Base-by-base conservation (phyloP, 30 jellyfish, hydroid and myxozoan species). In the Hydractinia echinata region DNA sequence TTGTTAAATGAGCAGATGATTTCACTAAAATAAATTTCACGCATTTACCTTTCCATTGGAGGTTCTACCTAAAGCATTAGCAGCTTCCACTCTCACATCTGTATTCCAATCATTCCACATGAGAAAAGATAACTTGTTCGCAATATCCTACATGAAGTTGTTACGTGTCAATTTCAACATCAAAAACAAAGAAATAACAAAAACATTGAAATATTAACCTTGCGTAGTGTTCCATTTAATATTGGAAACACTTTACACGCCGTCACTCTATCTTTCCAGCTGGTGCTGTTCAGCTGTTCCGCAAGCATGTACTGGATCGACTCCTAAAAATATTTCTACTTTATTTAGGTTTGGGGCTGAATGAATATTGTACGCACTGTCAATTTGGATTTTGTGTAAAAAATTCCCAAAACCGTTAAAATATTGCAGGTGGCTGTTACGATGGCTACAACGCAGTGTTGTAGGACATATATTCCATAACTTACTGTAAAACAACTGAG, bases 91-190 rank as follows among this genome's bases (percentile, higher is more conserved):
- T 6, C 95, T 79, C 4, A 91, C 97, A 13, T 85, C 97, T 60
- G 70, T 91, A 79, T 91, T 91, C 97, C 97, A 91, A 55, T 91
- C 97, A 82, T 88, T 78, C 97, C 97, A 91, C 95, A 86, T 86
- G 61, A 91, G 58, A 83, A 85, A 94, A 11, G 97, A 91, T 55
- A 91, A 67, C 71, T 91, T 91, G 76, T 86, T 85, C 16, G 94
- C 87, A 19, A 86, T 73, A 91, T 91, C 97, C 97, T 91, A 48
- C 19, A 74, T 39, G 10, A 53, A 14, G 60, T 16, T n/a, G 20
- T 16, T 10, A 6, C 39, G 39, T 13, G 7, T n/a, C 7, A 64
- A 8, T 44, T 64, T 58, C 69, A 58, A 58, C 69, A 1, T 58
- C 19, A 16, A 58, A 58, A 11, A 58, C 18, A 2, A 58, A 58